Evolutionary conservation across 2,113 vertebrate genomes (phyloP).

Genomic region (Clarias gariepinus): DNA sequence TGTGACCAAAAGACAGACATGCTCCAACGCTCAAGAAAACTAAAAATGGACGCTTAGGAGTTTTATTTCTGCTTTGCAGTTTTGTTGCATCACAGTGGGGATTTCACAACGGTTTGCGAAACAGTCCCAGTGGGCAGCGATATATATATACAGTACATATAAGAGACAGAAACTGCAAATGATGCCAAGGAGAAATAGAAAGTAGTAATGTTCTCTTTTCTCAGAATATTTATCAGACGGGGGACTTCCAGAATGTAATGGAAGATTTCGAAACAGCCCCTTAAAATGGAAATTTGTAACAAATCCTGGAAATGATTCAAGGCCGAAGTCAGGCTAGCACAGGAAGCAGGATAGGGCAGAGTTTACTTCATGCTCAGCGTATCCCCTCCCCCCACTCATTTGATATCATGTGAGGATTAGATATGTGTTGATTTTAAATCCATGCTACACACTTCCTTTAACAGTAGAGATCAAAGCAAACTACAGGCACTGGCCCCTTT

Average conservation of each 20-base stretch:
- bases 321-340: conserved; percentile 25
- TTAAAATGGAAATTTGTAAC: conserved; percentile 58
- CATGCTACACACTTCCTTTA: not conserved
- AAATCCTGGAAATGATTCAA: conserved; percentile 60
- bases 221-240: not conserved
- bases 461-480: not conserved
- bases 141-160: not conserved
- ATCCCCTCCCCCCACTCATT: not conserved
- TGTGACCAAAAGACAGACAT: not conserved
- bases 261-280: conserved; percentile 47
- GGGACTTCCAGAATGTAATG: conserved; percentile 48
- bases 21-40: not conserved
- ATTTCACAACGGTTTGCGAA: conserved; percentile 17
- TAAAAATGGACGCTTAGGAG: not conserved
- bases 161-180: not conserved
- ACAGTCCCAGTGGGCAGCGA: not conserved
- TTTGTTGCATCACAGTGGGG: conserved; percentile 40
- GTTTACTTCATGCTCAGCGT: conserved; percentile 1
- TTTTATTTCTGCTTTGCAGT: conserved; percentile 47
- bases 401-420: not conserved
- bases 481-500: not conserved
- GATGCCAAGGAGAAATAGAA: not conserved
- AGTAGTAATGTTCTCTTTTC: not conserved
- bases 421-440: not conserved
- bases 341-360: conserved; percentile 53